A percentile compares a stretch with the other conserved stretches of the same genome.
These are phyloP conservation scores for Stratiolaelaps scimitus DNA, from an alignment of 1,140 invertebrate species.

Conservation along the genomic window DNA sequence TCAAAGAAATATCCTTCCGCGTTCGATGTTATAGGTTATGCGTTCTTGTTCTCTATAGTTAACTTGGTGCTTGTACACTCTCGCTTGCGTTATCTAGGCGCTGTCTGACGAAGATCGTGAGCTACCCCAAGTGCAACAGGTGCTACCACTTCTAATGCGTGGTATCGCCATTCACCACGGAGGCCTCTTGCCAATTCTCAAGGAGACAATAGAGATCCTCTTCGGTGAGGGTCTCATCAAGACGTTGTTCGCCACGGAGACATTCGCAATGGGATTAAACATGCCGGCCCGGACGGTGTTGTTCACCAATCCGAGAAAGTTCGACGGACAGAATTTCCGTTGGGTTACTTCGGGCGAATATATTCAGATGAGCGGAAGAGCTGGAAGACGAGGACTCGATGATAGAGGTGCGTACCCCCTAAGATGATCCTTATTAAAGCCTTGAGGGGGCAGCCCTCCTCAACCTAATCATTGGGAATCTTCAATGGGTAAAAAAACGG, in stretches of 20 bases:
- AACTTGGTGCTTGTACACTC: not conserved
- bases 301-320: slow-evolving; percentile 88
- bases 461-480: no score
- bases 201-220: slow-evolving; percentile 97
- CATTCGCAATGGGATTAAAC: slow-evolving; percentile 98
- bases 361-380: slow-evolving; percentile 97
- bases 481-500: no score
- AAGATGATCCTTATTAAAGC: no score
- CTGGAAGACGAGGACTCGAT: slow-evolving; percentile 90
- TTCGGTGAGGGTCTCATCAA: slow-evolving; percentile 95
- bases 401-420: slow-evolving; percentile 53
- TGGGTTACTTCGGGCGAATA: slow-evolving; percentile 94
- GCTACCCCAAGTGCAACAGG: slow-evolving; percentile 57
- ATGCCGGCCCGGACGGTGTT: slow-evolving; percentile 98
- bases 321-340: slow-evolving; percentile 92
- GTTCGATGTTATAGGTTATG: not conserved
- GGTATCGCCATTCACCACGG: slow-evolving; percentile 99
- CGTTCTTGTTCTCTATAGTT: slow-evolving; percentile 1
- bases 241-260: slow-evolving; percentile 91
- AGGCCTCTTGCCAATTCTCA: slow-evolving; percentile 84
- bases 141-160: slow-evolving; percentile 76
- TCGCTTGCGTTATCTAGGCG: not conserved
- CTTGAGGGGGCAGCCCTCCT: no score
- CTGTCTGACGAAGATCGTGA: slow-evolving; percentile 11
- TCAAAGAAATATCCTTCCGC: no score